Evolutionary conservation across 2,797 vertebrate species (phyloP), one percentile per base, ranked within the genome.

Genomic region (Galago senegalensis): DNA sequence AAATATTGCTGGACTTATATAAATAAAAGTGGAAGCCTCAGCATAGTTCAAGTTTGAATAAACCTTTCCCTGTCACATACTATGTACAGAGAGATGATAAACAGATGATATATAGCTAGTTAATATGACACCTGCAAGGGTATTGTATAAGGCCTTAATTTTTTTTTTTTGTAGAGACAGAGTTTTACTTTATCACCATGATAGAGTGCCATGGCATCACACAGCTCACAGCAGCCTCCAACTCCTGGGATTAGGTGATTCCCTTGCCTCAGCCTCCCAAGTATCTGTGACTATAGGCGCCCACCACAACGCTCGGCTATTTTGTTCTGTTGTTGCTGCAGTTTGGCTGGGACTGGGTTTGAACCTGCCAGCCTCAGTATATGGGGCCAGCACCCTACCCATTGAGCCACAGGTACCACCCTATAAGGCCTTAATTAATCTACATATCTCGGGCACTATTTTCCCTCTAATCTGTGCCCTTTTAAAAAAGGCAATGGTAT

Each of bases 401-500:
- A 43, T 43, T 43, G 40, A 43, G 40, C 40, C 40, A 43, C 40
- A 43, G 7, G 40, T 43, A 43, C 40, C 6, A 6, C 40, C 40
- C 40, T 81, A 58, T 40, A 86, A 92, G 40, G 43, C 43, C 34
- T 72, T 67, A 43, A 80, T 91, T 87, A 92, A 61, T 72, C 25
- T 81, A 17, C 43, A 72, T 43, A 77, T 3, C 58, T 1, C 8
- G 67, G 60, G 18, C 23, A 61, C 75, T 87, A 37, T 76, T 76
- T 96, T 49, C 37, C 21, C 21, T 63, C 46, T 65, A 34, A 13
- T 37, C 6, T 46, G 70, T 87, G 70, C 34, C 18, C 13, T 76
- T 87, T 67, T 76, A 61, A 76, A 89, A 91, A 69, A 77, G 34
- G 80, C 14, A 93, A 82, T 18, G 46, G 46, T 81, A 20, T 82